Percentiles rank a stretch among this genome's conserved stretches.
These are phyloP conservation scores for Drosophila asahinai DNA, from an alignment of 1,140 invertebrate species.

Conservation along the genomic window DNA sequence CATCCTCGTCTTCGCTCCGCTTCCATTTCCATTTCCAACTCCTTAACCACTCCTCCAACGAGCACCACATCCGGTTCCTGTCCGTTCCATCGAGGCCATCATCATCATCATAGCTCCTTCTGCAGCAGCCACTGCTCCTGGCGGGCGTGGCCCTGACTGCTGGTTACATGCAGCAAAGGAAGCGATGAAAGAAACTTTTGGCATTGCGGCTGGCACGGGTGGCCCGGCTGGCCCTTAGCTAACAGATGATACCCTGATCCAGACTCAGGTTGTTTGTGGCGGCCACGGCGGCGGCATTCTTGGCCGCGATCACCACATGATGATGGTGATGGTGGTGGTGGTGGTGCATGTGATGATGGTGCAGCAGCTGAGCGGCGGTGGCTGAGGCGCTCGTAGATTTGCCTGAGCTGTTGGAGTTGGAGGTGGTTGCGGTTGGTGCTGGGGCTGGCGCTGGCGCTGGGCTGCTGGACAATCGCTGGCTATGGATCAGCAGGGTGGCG, in stretches of 20 bases:
- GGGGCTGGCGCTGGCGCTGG: slow-evolving; percentile 4
- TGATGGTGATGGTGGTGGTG: slow-evolving; percentile 74
- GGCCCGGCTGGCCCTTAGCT: slow-evolving; percentile 84
- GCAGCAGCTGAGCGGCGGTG: slow-evolving; percentile 58
- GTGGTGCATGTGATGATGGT: slow-evolving; percentile 73
- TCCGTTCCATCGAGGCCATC: not conserved
- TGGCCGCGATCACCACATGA: slow-evolving; percentile 73
- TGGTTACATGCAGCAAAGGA: slow-evolving; percentile 84
- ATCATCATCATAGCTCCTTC: slow-evolving; percentile 4
- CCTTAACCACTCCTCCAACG: slow-evolving; percentile 3
- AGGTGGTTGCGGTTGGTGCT: slow-evolving; percentile 21
- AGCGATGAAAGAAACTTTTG: slow-evolving; percentile 85
- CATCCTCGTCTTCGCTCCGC: slow-evolving; percentile 31
- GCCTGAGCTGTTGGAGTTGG: slow-evolving; percentile 25
- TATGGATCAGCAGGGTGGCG: slow-evolving; percentile 42
- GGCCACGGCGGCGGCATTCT: slow-evolving; percentile 66
- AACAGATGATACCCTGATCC: slow-evolving; percentile 85
- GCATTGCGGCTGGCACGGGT: slow-evolving; percentile 82
- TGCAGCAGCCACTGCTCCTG: slow-evolving; percentile 7
- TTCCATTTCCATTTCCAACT: slow-evolving; percentile 18
- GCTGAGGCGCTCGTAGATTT: slow-evolving; percentile 28
- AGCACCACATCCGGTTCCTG: slow-evolving; percentile 13
- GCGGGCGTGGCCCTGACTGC: slow-evolving; percentile 13
- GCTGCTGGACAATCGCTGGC: slow-evolving; percentile 36
- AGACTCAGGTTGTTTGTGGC: slow-evolving; percentile 78